These are phyloP conservation scores for Cryptophagus acutangulus DNA, from an alignment of 2,888 invertebrate species.

Conservation along the genomic window DNA sequence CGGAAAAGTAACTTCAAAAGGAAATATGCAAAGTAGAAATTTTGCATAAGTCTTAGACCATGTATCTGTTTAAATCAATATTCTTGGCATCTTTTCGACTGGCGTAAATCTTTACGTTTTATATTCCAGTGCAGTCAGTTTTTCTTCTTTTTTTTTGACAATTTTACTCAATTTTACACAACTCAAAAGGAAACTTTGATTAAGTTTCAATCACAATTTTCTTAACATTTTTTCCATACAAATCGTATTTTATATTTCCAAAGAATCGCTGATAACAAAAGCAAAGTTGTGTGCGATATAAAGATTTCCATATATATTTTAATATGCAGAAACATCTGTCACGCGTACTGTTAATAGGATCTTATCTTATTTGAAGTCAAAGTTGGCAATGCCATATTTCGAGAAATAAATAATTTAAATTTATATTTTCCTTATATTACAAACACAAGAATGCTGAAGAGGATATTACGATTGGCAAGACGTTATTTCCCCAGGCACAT, in stretches of 20 bases:
- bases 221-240: background rate
- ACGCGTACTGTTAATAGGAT: no score
- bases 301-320: no score
- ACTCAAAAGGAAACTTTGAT: constrained; percentile 1
- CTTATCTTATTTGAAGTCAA: no score
- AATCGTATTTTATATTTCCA: background rate
- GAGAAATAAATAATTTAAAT: background rate
- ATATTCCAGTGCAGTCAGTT: background rate
- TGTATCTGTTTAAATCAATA: constrained; percentile 14
- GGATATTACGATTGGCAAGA: constrained; percentile 14
- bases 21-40: constrained; percentile 24
- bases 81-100: constrained; percentile 8
- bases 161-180: background rate
- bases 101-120: constrained; percentile 6
- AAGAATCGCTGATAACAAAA: no score
- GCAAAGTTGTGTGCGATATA: no score
- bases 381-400: background rate
- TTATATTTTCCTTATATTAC: background rate
- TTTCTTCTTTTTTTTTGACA: background rate
- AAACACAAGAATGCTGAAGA: constrained; percentile 8
- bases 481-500: constrained; percentile 26
- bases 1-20: constrained; percentile 24
- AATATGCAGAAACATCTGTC: no score
- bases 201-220: constrained; percentile 7
- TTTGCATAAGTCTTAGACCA: constrained; percentile 23